phyloP scores from a whole-genome alignment of 2,888 invertebrate species.

The Zelleria hepariella region DNA sequence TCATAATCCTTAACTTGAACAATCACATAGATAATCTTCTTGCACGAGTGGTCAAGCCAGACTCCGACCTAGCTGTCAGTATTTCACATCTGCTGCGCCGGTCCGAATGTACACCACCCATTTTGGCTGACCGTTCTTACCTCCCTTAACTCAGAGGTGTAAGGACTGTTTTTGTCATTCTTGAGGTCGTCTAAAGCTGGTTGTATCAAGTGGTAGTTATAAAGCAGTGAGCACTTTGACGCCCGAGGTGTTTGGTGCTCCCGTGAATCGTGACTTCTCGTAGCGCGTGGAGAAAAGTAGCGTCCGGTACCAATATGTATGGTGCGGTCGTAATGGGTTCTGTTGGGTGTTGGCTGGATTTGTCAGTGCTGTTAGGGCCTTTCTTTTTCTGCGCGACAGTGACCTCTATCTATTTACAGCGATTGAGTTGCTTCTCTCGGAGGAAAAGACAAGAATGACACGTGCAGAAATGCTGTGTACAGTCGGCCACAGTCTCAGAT shows the following conservation, averaged over 20 bases:
- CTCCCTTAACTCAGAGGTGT: neutral
- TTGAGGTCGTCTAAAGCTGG: neutral
- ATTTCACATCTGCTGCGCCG: conserved; percentile 20
- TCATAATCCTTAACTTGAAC: neutral
- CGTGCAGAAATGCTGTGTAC: too few species aligned
- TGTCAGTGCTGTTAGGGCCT: too few species aligned
- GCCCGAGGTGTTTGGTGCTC: conserved; percentile 37
- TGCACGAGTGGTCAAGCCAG: conserved; percentile 13
- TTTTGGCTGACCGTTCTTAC: neutral
- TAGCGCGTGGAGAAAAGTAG: neutral
- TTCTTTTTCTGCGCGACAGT: too few species aligned
- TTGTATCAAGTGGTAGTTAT: neutral
- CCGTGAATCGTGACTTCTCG: conserved; percentile 23
- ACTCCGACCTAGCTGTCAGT: conserved; percentile 20
- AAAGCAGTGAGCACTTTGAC: conserved; percentile 28
- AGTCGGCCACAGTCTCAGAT: too few species aligned
- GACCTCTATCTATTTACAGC: too few species aligned
- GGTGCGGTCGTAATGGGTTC: too few species aligned
- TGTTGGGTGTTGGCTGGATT: too few species aligned
- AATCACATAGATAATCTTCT: conserved; percentile 3
- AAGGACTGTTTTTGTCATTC: neutral
- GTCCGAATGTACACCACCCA: neutral
- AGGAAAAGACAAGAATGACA: too few species aligned
- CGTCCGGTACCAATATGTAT: neutral
- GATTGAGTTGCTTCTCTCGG: too few species aligned